These are phyloP conservation scores for Acleris laterana DNA, from an alignment of 2,888 invertebrate species.

Conservation along the genomic window DNA sequence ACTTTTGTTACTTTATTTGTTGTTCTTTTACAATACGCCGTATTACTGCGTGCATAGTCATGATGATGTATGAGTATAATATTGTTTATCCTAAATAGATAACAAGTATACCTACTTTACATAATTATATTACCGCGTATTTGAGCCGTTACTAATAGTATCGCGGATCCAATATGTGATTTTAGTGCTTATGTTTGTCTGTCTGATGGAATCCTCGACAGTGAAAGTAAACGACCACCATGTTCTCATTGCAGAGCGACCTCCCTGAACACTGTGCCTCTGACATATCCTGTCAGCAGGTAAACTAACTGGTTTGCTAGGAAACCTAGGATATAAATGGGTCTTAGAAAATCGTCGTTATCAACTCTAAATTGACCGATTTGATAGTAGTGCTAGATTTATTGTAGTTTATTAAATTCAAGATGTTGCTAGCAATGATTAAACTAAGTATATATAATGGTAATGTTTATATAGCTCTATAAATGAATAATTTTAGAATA, in stretches of 20 bases:
- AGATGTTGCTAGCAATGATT: slow-evolving; percentile 48
- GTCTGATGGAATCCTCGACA: slow-evolving; percentile 12
- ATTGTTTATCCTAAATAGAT: too few species aligned
- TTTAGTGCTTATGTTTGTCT: not conserved
- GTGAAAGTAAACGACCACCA: slow-evolving; percentile 59
- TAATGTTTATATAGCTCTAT: not conserved
- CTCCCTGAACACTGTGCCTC: slow-evolving; percentile 81
- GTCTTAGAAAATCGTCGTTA: slow-evolving; percentile 53
- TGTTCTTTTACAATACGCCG: too few species aligned
- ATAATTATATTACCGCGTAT: too few species aligned
- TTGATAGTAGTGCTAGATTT: slow-evolving; percentile 61
- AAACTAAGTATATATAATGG: slow-evolving; percentile 11
- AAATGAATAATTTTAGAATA: slow-evolving; percentile 15
- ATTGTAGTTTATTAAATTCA: slow-evolving; percentile 52
- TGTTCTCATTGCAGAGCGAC: slow-evolving; percentile 82
- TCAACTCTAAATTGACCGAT: slow-evolving; percentile 45
- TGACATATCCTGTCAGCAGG: slow-evolving; percentile 85
- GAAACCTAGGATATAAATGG: slow-evolving; percentile 63
- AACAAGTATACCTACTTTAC: too few species aligned
- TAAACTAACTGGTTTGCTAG: slow-evolving; percentile 77
- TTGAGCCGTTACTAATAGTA: too few species aligned
- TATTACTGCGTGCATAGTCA: too few species aligned
- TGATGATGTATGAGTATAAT: too few species aligned
- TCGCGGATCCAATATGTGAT: not conserved
- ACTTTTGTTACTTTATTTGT: too few species aligned